Evolutionary conservation across 1,140 invertebrate species (phyloP).

Genomic region (Gonioctena quinquepunctata): DNA sequence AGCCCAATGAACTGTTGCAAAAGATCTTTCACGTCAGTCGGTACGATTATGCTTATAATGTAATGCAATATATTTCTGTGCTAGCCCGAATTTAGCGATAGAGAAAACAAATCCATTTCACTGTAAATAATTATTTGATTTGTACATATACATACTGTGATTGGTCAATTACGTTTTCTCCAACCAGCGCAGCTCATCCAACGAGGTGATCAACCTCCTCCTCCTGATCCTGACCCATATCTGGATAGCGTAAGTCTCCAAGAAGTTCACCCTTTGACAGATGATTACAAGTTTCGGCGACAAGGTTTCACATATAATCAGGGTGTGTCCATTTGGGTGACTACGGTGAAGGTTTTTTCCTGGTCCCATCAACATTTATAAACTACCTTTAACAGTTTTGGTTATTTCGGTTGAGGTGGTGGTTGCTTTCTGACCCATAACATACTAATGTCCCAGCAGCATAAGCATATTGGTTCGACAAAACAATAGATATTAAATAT

Average conservation of each 20-base stretch:
- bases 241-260: slow-evolving; percentile 15
- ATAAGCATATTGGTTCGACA: too few relatives aligned
- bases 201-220: slow-evolving; percentile 47
- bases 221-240: slow-evolving; percentile 35
- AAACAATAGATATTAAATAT: too few relatives aligned
- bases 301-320: slow-evolving; percentile 11
- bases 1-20: background rate
- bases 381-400: background rate
- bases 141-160: background rate
- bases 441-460: too few relatives aligned
- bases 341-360: background rate
- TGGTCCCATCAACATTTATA: background rate
- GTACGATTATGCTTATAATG: background rate
- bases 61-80: background rate
- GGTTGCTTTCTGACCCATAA: background rate
- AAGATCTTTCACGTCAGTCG: background rate
- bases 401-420: background rate
- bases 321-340: slow-evolving; percentile 26
- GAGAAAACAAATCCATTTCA: too few relatives aligned
- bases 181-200: slow-evolving; percentile 26
- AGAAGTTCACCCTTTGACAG: slow-evolving; percentile 34
- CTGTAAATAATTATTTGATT: background rate
- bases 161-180: background rate
- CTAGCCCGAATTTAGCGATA: too few relatives aligned
- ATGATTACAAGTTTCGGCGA: slow-evolving; percentile 29